These are phyloP conservation scores for Saimiri boliviensis DNA, from an alignment of 2,113 vertebrate genomes.

Conservation along the genomic window DNA sequence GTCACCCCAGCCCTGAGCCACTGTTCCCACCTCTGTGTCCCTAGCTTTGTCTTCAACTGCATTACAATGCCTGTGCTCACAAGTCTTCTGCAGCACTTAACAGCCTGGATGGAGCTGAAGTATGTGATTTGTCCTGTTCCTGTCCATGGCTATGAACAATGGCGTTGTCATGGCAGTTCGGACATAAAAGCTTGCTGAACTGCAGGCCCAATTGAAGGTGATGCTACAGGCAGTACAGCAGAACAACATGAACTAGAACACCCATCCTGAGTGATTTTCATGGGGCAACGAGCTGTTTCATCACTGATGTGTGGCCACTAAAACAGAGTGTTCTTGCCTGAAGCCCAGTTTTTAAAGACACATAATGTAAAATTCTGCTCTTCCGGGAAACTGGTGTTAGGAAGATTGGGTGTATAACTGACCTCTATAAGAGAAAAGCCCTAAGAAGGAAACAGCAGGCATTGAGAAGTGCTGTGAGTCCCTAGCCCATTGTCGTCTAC, in stretches of 20 bases:
- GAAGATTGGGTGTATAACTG: neutral
- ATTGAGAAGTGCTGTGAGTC: neutral
- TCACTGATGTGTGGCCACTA: neutral
- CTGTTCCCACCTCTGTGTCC: neutral
- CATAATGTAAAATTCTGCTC: neutral
- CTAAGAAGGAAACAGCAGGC: neutral
- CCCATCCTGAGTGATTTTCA: neutral
- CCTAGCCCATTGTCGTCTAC: neutral
- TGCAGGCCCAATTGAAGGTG: neutral
- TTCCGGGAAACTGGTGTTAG: neutral
- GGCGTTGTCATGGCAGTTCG: neutral
- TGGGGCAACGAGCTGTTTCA: neutral
- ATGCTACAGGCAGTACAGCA: neutral
- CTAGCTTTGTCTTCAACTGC: conserved; percentile 42
- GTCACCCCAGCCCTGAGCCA: neutral
- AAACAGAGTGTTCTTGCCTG: neutral
- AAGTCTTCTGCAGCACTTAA: neutral
- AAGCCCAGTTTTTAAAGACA: neutral
- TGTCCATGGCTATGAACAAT: neutral
- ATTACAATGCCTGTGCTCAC: conserved; percentile 22
- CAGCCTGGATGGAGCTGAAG: neutral
- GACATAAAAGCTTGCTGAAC: conserved; percentile 7
- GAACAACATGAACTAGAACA: conserved; percentile 1
- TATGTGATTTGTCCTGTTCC: conserved; percentile 25
- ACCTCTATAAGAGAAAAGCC: neutral